Evolutionary conservation across 2,113 vertebrate genomes (phyloP), one percentile per base, ranked within the genome.

Genomic region (Zapus hudsonius): DNA sequence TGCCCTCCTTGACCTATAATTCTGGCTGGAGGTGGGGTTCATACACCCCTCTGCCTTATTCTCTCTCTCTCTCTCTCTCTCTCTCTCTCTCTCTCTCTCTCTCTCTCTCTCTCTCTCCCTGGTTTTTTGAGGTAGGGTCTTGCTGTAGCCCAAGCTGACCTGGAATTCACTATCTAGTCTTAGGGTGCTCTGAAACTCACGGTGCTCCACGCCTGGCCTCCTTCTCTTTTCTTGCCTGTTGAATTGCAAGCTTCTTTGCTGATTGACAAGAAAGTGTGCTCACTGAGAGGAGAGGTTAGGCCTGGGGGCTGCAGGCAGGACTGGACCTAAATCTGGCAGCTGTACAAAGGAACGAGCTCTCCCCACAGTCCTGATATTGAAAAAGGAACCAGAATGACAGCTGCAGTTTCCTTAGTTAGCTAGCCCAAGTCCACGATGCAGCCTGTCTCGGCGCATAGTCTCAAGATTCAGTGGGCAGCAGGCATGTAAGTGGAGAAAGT

Each of bases 201-300:
- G n/a, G n/a, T n/a, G n/a, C n/a, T n/a, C n/a, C n/a, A n/a, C n/a
- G n/a, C n/a, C n/a, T n/a, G n/a, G n/a, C n/a, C n/a, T n/a, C 57
- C 29, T 73, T 86, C 38, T 81, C 86, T 83, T 64, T 66, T 88
- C n/a, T 57, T 81, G 66, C 67, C 42, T 76, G 79, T 81, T 76
- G 78, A 94, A 44, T 88, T 74, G 69, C 81, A 92, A 0, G 69
- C 94, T 95, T 94, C 57, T 81, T 63, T 59, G 64, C 57, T 97
- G 95, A 97, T 83, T 92, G 97, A 96, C 90, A 81, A 61, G 94
- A 92, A 52, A 19, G 0, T 1, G 31, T 96, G 97, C 82, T 90
- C 33, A 70, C n/a, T 10, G 17, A 70, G 84, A 70, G 73, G 61
- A 81, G 89, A 13, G 74, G 67, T 4, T 55, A 67, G 82, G 70